phyloP scores from a whole-genome alignment of 2,113 vertebrate species.

The Helogale parvula region DNA sequence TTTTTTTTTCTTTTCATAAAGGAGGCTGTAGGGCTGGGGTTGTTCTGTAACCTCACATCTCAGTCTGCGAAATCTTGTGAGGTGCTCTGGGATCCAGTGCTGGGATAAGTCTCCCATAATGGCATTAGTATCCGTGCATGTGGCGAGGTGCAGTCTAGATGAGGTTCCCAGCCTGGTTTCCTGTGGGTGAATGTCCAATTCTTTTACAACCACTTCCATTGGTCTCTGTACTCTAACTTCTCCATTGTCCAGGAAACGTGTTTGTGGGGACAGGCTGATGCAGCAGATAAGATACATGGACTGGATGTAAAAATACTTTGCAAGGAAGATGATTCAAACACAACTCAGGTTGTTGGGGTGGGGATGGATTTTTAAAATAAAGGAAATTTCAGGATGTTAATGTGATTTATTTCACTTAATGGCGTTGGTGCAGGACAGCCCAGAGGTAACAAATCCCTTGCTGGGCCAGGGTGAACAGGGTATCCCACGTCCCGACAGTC shows the following conservation, averaged over 20 bases:
- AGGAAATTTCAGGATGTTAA: slow-evolving; percentile 64
- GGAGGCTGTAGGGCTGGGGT: not conserved
- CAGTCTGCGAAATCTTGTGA: slow-evolving; percentile 15
- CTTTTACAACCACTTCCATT: slow-evolving; percentile 44
- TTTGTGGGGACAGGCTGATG: slow-evolving; percentile 65
- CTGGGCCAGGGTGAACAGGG: not conserved
- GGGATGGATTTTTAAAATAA: slow-evolving; percentile 67
- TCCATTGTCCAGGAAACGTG: slow-evolving; percentile 54
- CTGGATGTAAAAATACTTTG: slow-evolving; percentile 62
- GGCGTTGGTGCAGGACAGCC: slow-evolving; percentile 16
- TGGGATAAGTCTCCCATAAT: slow-evolving; percentile 17
- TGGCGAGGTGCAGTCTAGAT: slow-evolving; percentile 56
- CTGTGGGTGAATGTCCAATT: slow-evolving; percentile 55
- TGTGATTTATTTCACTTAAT: slow-evolving; percentile 64
- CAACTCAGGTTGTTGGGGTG: not conserved
- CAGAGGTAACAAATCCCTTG: slow-evolving; percentile 41
- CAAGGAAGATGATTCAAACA: slow-evolving; percentile 61
- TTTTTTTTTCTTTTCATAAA: not conserved
- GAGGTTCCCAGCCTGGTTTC: slow-evolving; percentile 54
- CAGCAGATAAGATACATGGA: slow-evolving; percentile 57
- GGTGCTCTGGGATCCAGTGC: slow-evolving; percentile 34
- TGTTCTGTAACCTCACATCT: slow-evolving; percentile 22
- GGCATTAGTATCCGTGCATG: not conserved
- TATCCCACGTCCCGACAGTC: slow-evolving; percentile 7
- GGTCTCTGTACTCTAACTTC: slow-evolving; percentile 57